Evolutionary conservation across 1,140 invertebrate species (phyloP).

Genomic region (Wasmannia auropunctata): DNA sequence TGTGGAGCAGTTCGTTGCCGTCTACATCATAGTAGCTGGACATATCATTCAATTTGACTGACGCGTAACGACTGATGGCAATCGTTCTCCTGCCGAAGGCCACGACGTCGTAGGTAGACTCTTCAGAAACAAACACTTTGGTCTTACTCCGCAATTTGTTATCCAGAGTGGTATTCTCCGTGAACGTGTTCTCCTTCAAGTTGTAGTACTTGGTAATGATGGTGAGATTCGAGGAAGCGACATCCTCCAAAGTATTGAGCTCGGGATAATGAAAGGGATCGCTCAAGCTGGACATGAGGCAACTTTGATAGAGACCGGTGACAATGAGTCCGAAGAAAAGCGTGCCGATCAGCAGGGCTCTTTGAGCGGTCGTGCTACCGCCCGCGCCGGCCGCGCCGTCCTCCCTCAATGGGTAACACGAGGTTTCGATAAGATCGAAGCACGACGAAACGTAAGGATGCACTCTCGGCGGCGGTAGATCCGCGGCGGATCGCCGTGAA

Average conservation of each 20-base stretch:
- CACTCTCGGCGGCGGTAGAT: constrained; percentile 56
- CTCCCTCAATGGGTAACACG: constrained; percentile 59
- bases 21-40: constrained; percentile 66
- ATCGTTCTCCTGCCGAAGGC: constrained; percentile 7
- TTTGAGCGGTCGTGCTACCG: constrained; percentile 45
- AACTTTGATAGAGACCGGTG: constrained; percentile 70
- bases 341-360: constrained; percentile 55
- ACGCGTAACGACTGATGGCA: constrained; percentile 29
- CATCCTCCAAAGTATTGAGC: constrained; percentile 67
- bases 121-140: background rate
- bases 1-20: constrained; percentile 65
- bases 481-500: background rate
- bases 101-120: constrained; percentile 37
- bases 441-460: background rate
- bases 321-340: constrained; percentile 71
- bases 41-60: constrained; percentile 49
- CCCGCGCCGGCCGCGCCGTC: background rate
- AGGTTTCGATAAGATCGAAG: constrained; percentile 46
- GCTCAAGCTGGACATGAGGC: constrained; percentile 70
- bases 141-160: constrained; percentile 24
- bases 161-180: constrained; percentile 29
- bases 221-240: constrained; percentile 61
- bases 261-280: constrained; percentile 71
- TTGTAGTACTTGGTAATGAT: constrained; percentile 76
- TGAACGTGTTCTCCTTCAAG: constrained; percentile 64